Evolutionary conservation across 2,888 invertebrate genomes (phyloP).

Genomic region (Sphaerolaimus hirsutus): DNA sequence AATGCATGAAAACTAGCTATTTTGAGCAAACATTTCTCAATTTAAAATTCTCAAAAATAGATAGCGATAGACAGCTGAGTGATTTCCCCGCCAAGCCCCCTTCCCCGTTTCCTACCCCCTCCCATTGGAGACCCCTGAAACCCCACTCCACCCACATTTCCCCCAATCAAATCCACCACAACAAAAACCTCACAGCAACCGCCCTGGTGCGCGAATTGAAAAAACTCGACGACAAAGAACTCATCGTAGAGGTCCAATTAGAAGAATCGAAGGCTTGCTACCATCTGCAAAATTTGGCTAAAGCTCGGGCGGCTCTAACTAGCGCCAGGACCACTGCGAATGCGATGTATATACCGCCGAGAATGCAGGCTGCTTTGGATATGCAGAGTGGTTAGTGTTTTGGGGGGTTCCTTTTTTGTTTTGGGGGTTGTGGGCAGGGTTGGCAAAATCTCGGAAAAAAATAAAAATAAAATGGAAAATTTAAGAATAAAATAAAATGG

Average conservation of each 20-base stretch:
- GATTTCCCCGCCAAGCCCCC: no score
- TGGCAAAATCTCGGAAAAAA: no score
- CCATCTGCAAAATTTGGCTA: conserved; percentile 80
- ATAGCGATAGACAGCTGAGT: no score
- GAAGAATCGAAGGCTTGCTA: conserved; percentile 96
- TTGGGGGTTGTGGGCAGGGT: no score
- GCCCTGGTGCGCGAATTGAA: conserved; percentile 76
- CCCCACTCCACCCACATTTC: neutral
- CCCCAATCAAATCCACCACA: neutral
- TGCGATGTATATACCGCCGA: conserved; percentile 94
- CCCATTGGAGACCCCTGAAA: no score
- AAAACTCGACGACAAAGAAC: conserved; percentile 92
- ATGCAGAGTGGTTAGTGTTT: conserved; percentile 60
- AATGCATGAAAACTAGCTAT: no score
- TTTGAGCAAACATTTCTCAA: no score
- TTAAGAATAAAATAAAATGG: no score
- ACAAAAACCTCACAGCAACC: conserved; percentile 14
- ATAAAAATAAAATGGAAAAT: no score
- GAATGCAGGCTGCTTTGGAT: conserved; percentile 88
- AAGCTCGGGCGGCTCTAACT: conserved; percentile 71
- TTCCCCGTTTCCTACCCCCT: no score
- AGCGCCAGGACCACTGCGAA: conserved; percentile 98
- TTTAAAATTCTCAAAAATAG: no score
- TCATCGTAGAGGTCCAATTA: conserved; percentile 87
- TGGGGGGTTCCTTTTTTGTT: no score